Conservation (phyloP, 2,113 vertebrate genomes). For the Pseudorasbora parva region DNA sequence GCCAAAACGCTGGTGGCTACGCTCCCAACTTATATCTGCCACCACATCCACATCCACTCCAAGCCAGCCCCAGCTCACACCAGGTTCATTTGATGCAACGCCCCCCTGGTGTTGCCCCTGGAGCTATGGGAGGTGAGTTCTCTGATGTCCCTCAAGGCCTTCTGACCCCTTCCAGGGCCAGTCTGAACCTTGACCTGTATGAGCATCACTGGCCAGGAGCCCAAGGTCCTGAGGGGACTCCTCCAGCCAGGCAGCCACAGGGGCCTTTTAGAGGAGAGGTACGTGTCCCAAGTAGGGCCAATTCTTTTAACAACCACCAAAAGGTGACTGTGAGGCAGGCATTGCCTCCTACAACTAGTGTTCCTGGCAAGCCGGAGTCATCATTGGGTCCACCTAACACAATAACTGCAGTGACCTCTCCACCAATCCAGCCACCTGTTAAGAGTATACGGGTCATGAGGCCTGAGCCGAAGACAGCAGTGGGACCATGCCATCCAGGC, state of each 20-base stretch:
- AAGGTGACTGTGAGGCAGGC: conserved; percentile 80
- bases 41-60: conserved; percentile 86
- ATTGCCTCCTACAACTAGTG: conserved; percentile 68
- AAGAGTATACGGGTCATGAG: conserved; percentile 96
- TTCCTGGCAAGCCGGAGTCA: conserved; percentile 79
- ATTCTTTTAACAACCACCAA: conserved; percentile 92
- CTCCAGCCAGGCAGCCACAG: conserved; percentile 77
- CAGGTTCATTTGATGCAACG: conserved; percentile 87
- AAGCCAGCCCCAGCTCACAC: conserved; percentile 86
- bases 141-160: conserved; percentile 84
- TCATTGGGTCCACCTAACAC: conserved; percentile 86
- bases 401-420: conserved; percentile 90
- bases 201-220: conserved; percentile 86
- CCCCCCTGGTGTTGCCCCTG: conserved; percentile 76
- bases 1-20: conserved; percentile 79
- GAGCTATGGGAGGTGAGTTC: conserved; percentile 82
- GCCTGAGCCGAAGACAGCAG: conserved; percentile 95
- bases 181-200: conserved; percentile 91
- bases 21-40: conserved; percentile 80
- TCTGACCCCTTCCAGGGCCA: conserved; percentile 86
- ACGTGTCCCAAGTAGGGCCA: conserved; percentile 86
- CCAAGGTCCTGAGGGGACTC: conserved; percentile 80
- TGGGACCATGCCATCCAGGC: conserved; percentile 92
- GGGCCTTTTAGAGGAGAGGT: conserved; percentile 86
- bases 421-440: conserved; percentile 94